Percentiles rank a stretch among this genome's conserved stretches.
These are phyloP conservation scores for Anguilla marmorata DNA, from an alignment of 2,797 vertebrate genomes.

Conservation along the genomic window DNA sequence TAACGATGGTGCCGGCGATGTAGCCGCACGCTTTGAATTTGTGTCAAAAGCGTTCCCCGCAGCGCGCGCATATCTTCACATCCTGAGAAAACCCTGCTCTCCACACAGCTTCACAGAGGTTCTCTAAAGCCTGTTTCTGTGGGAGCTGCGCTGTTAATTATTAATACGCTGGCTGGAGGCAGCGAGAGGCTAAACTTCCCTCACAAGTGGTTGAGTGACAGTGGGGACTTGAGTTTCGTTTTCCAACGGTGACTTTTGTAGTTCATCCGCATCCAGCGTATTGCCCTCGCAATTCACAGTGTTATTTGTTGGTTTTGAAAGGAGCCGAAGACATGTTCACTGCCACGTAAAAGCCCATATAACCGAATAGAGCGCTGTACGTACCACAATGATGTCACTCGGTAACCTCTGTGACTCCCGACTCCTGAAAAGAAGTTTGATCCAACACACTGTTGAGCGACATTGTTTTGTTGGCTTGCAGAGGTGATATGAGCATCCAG, in stretches of 20 bases:
- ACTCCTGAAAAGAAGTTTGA: not conserved
- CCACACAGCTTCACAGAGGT: slow-evolving; percentile 60
- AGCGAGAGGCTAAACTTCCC: slow-evolving; percentile 75
- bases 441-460: not conserved
- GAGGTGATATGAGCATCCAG: not conserved
- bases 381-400: not conserved
- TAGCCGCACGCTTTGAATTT: not conserved
- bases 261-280: not conserved
- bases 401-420: not conserved
- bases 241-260: not conserved
- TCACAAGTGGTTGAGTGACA: slow-evolving; percentile 75
- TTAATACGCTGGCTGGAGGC: slow-evolving; percentile 74
- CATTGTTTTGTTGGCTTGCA: not conserved
- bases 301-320: not conserved
- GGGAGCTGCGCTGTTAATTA: slow-evolving; percentile 74
- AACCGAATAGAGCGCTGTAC: not conserved
- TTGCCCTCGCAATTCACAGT: not conserved
- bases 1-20: not conserved
- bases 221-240: slow-evolving; percentile 58
- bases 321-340: not conserved
- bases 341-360: not conserved
- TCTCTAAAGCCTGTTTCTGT: slow-evolving; percentile 63
- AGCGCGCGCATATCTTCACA: slow-evolving; percentile 42
- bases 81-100: slow-evolving; percentile 54
- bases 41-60: slow-evolving; percentile 18